Conservation (phyloP, 2,888 invertebrate species). For the Iselma pallidipennis region DNA sequence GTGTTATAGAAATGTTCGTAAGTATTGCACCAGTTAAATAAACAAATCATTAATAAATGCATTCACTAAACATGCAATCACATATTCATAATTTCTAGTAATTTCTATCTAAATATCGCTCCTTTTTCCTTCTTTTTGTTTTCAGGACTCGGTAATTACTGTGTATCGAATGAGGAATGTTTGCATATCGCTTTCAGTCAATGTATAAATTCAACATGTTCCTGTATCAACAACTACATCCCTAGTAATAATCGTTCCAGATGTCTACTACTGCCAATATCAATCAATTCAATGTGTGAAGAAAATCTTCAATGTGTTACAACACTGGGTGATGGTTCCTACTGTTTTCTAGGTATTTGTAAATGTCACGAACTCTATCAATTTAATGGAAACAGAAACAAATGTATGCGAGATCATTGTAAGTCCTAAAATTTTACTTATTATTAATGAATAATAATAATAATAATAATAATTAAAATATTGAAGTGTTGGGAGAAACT, state of each 20-base stretch:
- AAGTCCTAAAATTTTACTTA: constrained; percentile 22
- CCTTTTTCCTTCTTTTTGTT: neutral
- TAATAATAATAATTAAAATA: neutral
- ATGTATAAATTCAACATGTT: constrained; percentile 38
- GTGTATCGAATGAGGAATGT: constrained; percentile 40
- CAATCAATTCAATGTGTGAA: constrained; percentile 34
- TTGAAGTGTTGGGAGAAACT: constrained; percentile 35
- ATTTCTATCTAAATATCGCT: neutral
- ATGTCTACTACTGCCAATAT: constrained; percentile 40
- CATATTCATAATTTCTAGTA: no score
- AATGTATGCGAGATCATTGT: constrained; percentile 42
- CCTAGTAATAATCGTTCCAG: constrained; percentile 17
- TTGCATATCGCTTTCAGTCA: constrained; percentile 28
- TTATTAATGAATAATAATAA: neutral
- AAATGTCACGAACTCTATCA: constrained; percentile 41
- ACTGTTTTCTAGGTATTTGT: constrained; percentile 40
- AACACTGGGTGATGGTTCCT: constrained; percentile 35
- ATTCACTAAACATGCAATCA: no score
- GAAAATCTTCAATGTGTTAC: constrained; percentile 42
- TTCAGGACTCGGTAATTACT: constrained; percentile 41
- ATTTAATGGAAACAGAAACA: constrained; percentile 32
- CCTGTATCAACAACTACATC: constrained; percentile 37
- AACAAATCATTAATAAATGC: neutral
- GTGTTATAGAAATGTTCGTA: constrained; percentile 40
- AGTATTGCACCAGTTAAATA: constrained; percentile 15